Evolutionary conservation across 1,140 invertebrate genomes (phyloP), one percentile per base, ranked within the genome.

Genomic region (Lasioglossum albipes): DNA sequence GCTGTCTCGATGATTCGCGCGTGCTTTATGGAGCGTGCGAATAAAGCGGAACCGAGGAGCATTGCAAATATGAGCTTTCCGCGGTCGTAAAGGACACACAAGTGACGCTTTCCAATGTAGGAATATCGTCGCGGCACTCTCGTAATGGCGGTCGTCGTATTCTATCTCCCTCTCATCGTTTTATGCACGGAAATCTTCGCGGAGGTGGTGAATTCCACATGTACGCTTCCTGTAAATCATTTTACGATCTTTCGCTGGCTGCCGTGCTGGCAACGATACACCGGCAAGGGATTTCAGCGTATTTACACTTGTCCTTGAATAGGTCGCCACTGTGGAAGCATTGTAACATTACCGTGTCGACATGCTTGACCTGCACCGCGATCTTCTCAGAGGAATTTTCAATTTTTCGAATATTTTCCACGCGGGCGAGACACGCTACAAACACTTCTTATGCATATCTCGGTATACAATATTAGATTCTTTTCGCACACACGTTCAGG

Each of bases 21-120:
- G 57, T 83, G 59, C 65, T 83, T 83, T 83, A 80, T 80, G 70
- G 65, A 59, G 31, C 81, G 71, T 74, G 54, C 41, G 77, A 36
- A 73, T 79, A 79, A 82, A 82, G 69, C 59, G 65, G 41, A 45
- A 41, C 64, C 20, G 27, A 16, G 52, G 69, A 83, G 64, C 70
- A 42, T 83, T 70, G 77, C 81, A 83, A 83, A 79, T 79, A 83
- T 27, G 71, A 83, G 70, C 57, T 64, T 69, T 65, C 65, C 70
- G 31, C 69, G 64, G 68, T 61, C 77, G 59, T 83, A 74, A 82
- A 82, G 70, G 66, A 59, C 57, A n/a, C 57, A n/a, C 57, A n/a
- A 59, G 57, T n/a, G 57, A 59, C 57, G 57, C 57, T n/a, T 59
- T 59, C 57, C 57, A n/a, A 20, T n/a, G n/a, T n/a, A 59, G 57